Percentiles rank a stretch among this genome's conserved stretches.
Conservation (phyloP, 2,113 vertebrate genomes). For the Sinocyclocheilus anophthalmus region DNA sequence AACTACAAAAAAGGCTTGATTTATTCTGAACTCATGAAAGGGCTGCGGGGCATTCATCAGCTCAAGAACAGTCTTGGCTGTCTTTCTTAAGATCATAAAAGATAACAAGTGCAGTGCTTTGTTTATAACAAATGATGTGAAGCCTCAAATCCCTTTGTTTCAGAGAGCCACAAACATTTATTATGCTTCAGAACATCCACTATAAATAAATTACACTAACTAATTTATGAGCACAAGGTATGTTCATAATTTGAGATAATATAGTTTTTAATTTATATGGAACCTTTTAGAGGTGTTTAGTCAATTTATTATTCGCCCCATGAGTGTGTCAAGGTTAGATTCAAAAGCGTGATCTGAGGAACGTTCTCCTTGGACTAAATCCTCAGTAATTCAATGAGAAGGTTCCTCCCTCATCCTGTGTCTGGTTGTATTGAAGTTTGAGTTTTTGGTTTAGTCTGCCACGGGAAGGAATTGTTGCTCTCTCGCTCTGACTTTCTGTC, state of each 20-base stretch:
- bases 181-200: conserved; percentile 14
- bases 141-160: conserved; percentile 14
- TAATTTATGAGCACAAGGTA: conserved; percentile 16
- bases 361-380: conserved; percentile 48
- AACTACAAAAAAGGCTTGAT: conserved; percentile 7
- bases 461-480: conserved; percentile 19
- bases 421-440: conserved; percentile 40
- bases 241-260: conserved; percentile 13
- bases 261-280: conserved; percentile 17
- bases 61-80: conserved; percentile 11
- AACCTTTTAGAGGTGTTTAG: conserved; percentile 32
- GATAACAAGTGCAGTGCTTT: conserved; percentile 31
- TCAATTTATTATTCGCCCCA: background rate
- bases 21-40: conserved; percentile 24
- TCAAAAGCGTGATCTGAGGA: conserved; percentile 41
- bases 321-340: conserved; percentile 10
- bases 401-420: conserved; percentile 46
- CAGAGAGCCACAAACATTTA: conserved; percentile 6
- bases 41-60: conserved; percentile 11
- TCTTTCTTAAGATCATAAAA: conserved; percentile 30
- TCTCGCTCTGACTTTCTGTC: conserved; percentile 14
- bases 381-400: conserved; percentile 57
- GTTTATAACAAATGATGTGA: conserved; percentile 26
- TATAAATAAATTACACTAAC: conserved; percentile 41
- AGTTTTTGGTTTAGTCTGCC: conserved; percentile 55